Percentiles rank a stretch among this genome's conserved stretches.
These are phyloP conservation scores for Volucella bombylans DNA, from an alignment of 2,888 invertebrate species.

Conservation along the genomic window DNA sequence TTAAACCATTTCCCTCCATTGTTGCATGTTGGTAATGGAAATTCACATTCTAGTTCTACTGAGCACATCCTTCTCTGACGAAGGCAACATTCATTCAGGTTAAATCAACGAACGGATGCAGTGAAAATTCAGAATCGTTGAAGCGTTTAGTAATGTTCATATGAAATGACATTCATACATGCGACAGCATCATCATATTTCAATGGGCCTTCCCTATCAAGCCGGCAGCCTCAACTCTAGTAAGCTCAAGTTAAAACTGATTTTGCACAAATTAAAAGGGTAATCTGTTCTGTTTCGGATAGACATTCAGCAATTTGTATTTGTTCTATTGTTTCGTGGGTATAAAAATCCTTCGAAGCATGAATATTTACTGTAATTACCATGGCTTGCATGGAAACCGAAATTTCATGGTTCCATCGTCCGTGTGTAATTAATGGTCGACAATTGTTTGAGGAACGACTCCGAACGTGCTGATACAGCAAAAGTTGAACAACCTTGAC, in stretches of 20 bases:
- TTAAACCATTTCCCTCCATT: too few relatives aligned
- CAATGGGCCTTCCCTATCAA: constrained; percentile 6
- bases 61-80: not conserved
- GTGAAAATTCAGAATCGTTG: constrained; percentile 11
- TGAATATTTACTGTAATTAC: constrained; percentile 57
- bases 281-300: constrained; percentile 28
- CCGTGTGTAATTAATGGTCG: constrained; percentile 51
- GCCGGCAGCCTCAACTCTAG: not conserved
- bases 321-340: constrained; percentile 44
- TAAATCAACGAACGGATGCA: constrained; percentile 1
- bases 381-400: constrained; percentile 46
- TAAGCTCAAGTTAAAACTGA: constrained; percentile 23
- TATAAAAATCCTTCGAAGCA: constrained; percentile 46
- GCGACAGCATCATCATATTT: constrained; percentile 48
- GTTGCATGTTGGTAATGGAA: not conserved
- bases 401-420: constrained; percentile 38
- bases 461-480: constrained; percentile 12
- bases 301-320: constrained; percentile 44
- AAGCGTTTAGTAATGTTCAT: constrained; percentile 23
- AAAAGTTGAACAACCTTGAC: constrained; percentile 38
- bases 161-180: constrained; percentile 39
- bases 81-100: not conserved
- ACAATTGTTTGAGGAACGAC: constrained; percentile 43
- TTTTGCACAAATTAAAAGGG: constrained; percentile 40
- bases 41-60: not conserved